Evolutionary conservation across 2,888 invertebrate genomes (phyloP).

Genomic region (Andrena hattorfiana): DNA sequence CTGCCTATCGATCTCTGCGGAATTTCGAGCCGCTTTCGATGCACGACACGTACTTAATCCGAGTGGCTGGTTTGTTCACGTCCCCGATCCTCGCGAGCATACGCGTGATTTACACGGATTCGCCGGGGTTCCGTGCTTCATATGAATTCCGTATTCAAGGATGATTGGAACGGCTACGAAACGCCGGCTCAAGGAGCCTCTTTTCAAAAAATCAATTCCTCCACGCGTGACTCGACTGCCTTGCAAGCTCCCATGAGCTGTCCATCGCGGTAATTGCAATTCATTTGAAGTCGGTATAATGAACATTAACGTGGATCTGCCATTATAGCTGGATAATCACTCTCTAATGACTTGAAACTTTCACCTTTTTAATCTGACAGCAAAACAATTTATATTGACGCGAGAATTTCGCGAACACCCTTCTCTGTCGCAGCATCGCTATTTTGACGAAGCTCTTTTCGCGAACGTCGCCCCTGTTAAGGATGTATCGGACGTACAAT

Average conservation of each 20-base stretch:
- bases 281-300: too few relatives aligned
- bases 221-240: neutral
- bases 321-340: too few relatives aligned
- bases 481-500: too few relatives aligned
- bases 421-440: too few relatives aligned
- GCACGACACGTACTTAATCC: neutral
- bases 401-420: too few relatives aligned
- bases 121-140: neutral
- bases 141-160: constrained; percentile 13
- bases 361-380: too few relatives aligned
- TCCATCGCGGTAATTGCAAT: neutral
- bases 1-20: constrained; percentile 1
- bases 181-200: neutral
- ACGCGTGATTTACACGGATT: constrained; percentile 9
- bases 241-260: neutral
- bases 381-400: too few relatives aligned
- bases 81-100: neutral
- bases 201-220: constrained; percentile 6
- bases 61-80: neutral
- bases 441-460: too few relatives aligned
- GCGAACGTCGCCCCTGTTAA: too few relatives aligned
- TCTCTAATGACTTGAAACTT: too few relatives aligned
- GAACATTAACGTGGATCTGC: neutral
- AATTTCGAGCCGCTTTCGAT: constrained; percentile 23
- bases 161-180: neutral